phyloP scores from a whole-genome alignment of 2,888 invertebrate genomes.

The Augochlorella aurata region DNA sequence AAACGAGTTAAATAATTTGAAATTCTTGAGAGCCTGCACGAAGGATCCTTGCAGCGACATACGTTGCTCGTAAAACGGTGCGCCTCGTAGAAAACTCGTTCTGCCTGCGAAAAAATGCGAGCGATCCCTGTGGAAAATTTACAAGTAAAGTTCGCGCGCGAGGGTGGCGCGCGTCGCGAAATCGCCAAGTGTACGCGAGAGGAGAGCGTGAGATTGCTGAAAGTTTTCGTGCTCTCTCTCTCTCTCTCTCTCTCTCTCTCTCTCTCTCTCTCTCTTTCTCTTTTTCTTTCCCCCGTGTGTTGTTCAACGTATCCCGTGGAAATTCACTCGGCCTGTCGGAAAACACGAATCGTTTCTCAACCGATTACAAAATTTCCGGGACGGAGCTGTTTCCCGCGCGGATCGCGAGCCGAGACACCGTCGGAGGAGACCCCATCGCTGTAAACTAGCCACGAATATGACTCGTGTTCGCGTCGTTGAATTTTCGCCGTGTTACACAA shows the following conservation, averaged over 20 bases:
- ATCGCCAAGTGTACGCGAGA: slow-evolving; percentile 37
- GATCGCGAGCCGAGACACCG: not conserved
- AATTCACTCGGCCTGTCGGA: not conserved
- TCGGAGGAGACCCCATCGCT: not conserved
- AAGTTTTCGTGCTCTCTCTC: slow-evolving; percentile 37
- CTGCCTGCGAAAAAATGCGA: slow-evolving; percentile 36
- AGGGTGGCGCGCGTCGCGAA: slow-evolving; percentile 30
- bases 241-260: not conserved
- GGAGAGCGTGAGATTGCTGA: slow-evolving; percentile 38
- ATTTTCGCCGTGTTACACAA: slow-evolving; percentile 29
- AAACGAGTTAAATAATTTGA: not conserved
- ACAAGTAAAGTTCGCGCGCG: slow-evolving; percentile 40
- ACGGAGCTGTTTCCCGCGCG: not conserved
- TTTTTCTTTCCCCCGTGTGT: too few species aligned
- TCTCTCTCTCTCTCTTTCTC: slow-evolving; percentile 1
- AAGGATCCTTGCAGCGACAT: not conserved
- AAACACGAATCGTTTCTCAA: slow-evolving; percentile 10
- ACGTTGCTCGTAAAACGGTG: not conserved
- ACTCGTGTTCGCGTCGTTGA: slow-evolving; percentile 24
- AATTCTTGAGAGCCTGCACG: not conserved
- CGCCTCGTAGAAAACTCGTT: not conserved
- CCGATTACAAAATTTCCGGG: not conserved
- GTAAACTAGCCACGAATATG: not conserved
- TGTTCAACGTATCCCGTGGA: not conserved
- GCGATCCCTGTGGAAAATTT: slow-evolving; percentile 43